Percentiles rank a stretch among this genome's conserved stretches.
Evolutionary conservation across 2,888 invertebrate species (phyloP).

Genomic region (Amblyteles armatorius): DNA sequence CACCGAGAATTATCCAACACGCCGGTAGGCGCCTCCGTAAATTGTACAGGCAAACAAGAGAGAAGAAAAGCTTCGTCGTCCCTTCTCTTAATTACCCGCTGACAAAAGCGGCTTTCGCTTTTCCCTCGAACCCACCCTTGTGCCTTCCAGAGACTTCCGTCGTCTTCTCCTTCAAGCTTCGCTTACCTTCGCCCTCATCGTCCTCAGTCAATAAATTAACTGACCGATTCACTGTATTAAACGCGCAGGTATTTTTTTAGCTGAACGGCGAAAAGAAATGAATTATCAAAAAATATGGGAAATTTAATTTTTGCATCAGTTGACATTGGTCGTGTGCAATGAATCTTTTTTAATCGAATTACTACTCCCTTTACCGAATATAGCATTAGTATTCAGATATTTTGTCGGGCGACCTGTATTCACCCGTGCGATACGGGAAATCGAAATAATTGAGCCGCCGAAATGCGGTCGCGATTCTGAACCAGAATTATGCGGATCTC

Average conservation of each 20-base stretch:
- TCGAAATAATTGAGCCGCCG: conserved; percentile 13
- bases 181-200: neutral
- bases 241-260: neutral
- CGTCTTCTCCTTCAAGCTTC: conserved; percentile 7
- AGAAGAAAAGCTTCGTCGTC: conserved; percentile 5
- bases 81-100: conserved; percentile 20
- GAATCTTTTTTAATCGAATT: too few species aligned
- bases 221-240: conserved; percentile 4
- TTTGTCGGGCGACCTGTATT: neutral
- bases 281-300: too few species aligned
- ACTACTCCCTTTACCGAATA: too few species aligned
- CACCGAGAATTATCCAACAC: neutral
- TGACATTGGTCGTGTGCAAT: too few species aligned
- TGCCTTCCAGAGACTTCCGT: neutral
- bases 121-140: neutral
- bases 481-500: conserved; percentile 17
- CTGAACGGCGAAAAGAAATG: too few species aligned
- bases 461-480: conserved; percentile 14
- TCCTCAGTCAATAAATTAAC: conserved; percentile 30
- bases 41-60: neutral
- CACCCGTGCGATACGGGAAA: neutral
- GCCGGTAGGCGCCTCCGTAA: neutral
- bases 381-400: neutral
- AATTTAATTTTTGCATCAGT: conserved; percentile 5
- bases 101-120: conserved; percentile 6